Evolutionary conservation across 2,888 invertebrate genomes (phyloP).

Genomic region (Parnassius orleans): DNA sequence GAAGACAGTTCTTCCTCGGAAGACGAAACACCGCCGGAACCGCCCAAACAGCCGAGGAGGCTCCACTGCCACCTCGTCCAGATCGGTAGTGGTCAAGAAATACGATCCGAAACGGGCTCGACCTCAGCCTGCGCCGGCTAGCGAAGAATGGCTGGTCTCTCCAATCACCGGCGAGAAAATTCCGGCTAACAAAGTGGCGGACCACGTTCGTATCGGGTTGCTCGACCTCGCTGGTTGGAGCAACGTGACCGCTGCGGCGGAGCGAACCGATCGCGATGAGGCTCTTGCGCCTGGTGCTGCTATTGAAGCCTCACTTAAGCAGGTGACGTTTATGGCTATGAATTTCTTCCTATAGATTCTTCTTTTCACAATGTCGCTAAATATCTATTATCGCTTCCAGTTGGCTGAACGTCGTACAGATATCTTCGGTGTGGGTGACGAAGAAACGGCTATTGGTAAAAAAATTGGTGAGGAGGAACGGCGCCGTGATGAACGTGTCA

Average conservation of each 20-base stretch:
- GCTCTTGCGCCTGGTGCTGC: slow-evolving; percentile 85
- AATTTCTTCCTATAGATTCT: neutral
- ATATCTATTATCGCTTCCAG: slow-evolving; percentile 35
- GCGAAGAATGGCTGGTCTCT: slow-evolving; percentile 96
- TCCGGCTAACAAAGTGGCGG: slow-evolving; percentile 97
- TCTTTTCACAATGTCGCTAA: neutral
- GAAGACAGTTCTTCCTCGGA: slow-evolving; percentile 87
- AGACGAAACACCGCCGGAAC: slow-evolving; percentile 57
- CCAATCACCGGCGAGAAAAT: slow-evolving; percentile 99
- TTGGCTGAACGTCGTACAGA: slow-evolving; percentile 99
- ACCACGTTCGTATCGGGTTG: slow-evolving; percentile 98
- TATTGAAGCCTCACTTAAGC: slow-evolving; percentile 97
- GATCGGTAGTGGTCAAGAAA: slow-evolving; percentile 98
- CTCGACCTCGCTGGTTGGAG: slow-evolving; percentile 98
- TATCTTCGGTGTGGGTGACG: slow-evolving; percentile 99
- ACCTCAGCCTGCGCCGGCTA: slow-evolving; percentile 81
- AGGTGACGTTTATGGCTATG: slow-evolving; percentile 51
- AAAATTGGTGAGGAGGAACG: slow-evolving; percentile 96
- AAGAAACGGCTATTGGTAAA: slow-evolving; percentile 99
- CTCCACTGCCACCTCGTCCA: slow-evolving; percentile 91
- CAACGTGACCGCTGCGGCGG: slow-evolving; percentile 97
- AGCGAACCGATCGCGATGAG: slow-evolving; percentile 91
- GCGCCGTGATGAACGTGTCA: slow-evolving; percentile 94
- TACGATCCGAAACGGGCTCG: slow-evolving; percentile 93
- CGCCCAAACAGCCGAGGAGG: slow-evolving; percentile 70